Base-by-base conservation (phyloP, 2,113 vertebrate genomes). In the Lathamus discolor region DNA sequence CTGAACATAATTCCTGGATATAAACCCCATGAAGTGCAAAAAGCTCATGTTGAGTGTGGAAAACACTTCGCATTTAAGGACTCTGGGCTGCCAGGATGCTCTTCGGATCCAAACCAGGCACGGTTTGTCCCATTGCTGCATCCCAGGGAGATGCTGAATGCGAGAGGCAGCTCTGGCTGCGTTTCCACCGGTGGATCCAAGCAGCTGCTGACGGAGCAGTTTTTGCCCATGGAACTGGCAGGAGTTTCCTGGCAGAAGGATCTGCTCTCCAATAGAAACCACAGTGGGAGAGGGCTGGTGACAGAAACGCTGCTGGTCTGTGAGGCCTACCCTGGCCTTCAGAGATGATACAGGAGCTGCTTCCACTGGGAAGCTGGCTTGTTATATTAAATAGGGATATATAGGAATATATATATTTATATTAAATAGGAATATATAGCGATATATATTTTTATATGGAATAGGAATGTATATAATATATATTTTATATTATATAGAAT, bases 61-160 rank as follows among this genome's bases (percentile, higher is more conserved):
- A 41, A 31, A 7, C 1, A 0, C 2, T 6, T 5, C 0, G 24
- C 10, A 5, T 43, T 31, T 16, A 19, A 74, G 61, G 17, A 33
- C 13, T 59, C 13, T 20, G 1, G 48, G 43, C 72, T 83, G 46
- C 48, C 27, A 31, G 35, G 83, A 44, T 18, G 46, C 0, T 0
- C 66, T 64, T 28, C 0, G 1, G 4, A 79, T 77, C 43, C 6
- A n/a, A 67, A 46, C 3, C 17, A 2, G 0, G 63, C 41, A 0
- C 15, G 52, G 15, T 59, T 86, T 49, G n/a, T 9, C 76, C 57
- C 6, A 10, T 15, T 35, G 57, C 57, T 35, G 33, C 33, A 59
- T 59, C 57, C 9, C 33, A n/a, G 79, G 66, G 43, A 29, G 22
- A 25, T 23, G 59, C 31, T 16, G 1, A 24, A 20, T 1, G 7